Conservation (phyloP, 30 jellyfish, hydroid and myxozoan species). For the Nemopilema nomurai region DNA sequence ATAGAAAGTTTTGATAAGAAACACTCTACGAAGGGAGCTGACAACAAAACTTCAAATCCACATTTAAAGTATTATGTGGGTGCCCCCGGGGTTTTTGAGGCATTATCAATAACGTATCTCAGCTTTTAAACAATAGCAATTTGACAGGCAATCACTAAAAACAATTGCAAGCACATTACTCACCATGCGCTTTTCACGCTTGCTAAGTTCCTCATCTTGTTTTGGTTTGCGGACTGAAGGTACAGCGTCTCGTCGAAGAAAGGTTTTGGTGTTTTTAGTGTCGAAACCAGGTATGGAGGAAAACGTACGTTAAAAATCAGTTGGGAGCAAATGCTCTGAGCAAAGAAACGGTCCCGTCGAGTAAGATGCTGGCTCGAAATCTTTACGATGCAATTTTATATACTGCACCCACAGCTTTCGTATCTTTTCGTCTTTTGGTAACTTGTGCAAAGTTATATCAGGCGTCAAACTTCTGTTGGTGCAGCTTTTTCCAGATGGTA, state of each 20-base stretch:
- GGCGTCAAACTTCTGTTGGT: conserved; percentile 18
- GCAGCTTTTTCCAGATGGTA: conserved; percentile 12
- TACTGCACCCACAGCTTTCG: conserved; percentile 20
- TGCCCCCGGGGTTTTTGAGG: background rate
- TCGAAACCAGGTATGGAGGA: conserved; percentile 6
- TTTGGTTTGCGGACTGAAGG: conserved; percentile 15
- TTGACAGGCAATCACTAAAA: background rate
- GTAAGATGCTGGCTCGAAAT: background rate
- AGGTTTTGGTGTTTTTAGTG: conserved; percentile 2
- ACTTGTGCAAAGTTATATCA: background rate
- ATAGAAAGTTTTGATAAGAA: background rate
- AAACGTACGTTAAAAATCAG: conserved; percentile 10
- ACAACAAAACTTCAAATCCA: background rate
- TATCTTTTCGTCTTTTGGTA: conserved; percentile 9
- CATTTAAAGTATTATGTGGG: background rate
- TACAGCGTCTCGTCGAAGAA: conserved; percentile 11
- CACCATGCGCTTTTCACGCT: background rate
- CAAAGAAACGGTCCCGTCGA: conserved; percentile 22
- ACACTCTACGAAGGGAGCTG: background rate
- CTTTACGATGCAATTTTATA: conserved; percentile 3
- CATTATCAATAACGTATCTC: background rate
- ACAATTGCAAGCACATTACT: background rate
- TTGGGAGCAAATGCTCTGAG: conserved; percentile 26
- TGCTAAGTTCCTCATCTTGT: conserved; percentile 18
- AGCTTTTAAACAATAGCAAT: background rate